phyloP scores from a whole-genome alignment of 2,113 vertebrate genomes.

The Gymnobelideus leadbeateri region DNA sequence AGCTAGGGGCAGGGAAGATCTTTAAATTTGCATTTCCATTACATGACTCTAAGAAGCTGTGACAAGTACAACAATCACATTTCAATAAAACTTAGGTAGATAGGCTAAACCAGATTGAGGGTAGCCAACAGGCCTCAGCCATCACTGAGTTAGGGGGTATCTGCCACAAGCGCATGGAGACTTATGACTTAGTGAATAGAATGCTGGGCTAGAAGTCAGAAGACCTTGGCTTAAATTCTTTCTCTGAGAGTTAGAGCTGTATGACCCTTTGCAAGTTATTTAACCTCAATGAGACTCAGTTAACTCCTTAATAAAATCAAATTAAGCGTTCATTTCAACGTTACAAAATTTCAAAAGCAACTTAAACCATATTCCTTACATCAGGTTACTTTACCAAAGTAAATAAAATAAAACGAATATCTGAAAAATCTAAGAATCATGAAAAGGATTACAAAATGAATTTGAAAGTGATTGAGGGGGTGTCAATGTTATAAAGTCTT shows the following conservation, averaged over 20 bases:
- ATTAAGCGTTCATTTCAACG: too few species aligned
- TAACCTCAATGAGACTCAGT: background rate
- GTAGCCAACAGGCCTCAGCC: too few species aligned
- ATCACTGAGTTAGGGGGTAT: too few species aligned
- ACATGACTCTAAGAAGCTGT: too few species aligned
- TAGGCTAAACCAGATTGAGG: too few species aligned
- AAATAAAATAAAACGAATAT: background rate
- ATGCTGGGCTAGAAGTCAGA: background rate
- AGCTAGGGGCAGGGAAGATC: too few species aligned
- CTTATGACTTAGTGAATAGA: background rate
- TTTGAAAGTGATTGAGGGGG: background rate
- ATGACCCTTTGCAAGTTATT: background rate
- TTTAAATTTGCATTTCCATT: too few species aligned
- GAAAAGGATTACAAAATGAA: background rate
- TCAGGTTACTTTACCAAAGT: background rate
- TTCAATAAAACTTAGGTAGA: too few species aligned
- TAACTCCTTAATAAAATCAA: too few species aligned
- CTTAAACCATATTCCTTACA: background rate
- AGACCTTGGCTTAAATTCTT: background rate
- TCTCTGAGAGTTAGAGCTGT: background rate
- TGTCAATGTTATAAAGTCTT: background rate
- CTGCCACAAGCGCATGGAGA: too few species aligned
- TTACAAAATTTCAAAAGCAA: background rate
- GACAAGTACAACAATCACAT: too few species aligned
- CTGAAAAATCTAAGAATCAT: background rate